Evolutionary conservation across 1,140 invertebrate genomes (phyloP).

Genomic region (Tribolium castaneum): DNA sequence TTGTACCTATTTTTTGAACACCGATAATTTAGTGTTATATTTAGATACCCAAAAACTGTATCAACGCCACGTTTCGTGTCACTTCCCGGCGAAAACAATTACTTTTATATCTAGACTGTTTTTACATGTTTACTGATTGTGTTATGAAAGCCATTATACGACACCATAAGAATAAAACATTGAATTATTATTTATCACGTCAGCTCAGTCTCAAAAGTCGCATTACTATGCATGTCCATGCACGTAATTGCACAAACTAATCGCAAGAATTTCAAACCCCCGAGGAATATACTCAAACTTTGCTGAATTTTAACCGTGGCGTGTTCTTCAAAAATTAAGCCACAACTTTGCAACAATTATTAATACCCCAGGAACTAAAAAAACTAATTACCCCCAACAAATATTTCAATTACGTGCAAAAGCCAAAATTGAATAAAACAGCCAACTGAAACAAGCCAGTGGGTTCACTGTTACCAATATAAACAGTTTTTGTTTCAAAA

Average conservation of each 20-base stretch:
- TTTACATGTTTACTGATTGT: slow-evolving; percentile 23
- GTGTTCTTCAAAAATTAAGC: neutral
- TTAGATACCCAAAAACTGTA: slow-evolving; percentile 3
- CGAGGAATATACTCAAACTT: neutral
- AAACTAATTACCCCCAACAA: neutral
- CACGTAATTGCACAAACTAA: neutral
- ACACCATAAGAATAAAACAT: slow-evolving; percentile 5
- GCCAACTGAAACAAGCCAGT: too few relatives aligned
- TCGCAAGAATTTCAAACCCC: neutral
- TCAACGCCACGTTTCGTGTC: slow-evolving; percentile 12
- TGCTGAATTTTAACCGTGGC: neutral
- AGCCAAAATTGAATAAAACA: neutral
- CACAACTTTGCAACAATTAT: neutral
- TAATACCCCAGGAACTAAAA: neutral
- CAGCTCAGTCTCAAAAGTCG: neutral
- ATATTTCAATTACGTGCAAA: neutral
- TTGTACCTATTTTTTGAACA: slow-evolving; percentile 25
- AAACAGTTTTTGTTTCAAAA: neutral
- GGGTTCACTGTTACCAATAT: too few relatives aligned
- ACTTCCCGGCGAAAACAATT: slow-evolving; percentile 10
- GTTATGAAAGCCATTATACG: neutral
- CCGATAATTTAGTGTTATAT: slow-evolving; percentile 27
- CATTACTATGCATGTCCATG: neutral
- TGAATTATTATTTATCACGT: slow-evolving; percentile 23
- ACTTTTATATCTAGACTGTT: neutral